These are phyloP conservation scores for Acrocephalus arundinaceus DNA, from an alignment of 2,113 vertebrate genomes.

Conservation along the genomic window DNA sequence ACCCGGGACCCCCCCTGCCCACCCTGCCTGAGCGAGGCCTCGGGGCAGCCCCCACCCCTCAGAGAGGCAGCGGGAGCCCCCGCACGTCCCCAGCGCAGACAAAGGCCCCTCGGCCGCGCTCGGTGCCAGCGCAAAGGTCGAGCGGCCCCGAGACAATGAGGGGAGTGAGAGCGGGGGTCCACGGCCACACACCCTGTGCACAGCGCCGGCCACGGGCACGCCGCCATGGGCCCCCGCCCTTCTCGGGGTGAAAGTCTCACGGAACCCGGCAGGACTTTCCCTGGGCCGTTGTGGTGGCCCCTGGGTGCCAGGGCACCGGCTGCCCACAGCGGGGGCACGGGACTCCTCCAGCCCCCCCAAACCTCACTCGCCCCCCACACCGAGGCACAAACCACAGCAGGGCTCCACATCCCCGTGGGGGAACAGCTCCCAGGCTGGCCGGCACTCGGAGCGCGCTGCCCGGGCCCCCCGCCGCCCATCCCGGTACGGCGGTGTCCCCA, in stretches of 20 bases:
- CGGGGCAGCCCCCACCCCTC: not conserved
- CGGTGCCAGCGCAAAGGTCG: not conserved
- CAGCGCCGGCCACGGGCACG: not conserved
- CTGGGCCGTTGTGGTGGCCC: not conserved
- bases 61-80: not conserved
- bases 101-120: constrained; percentile 13
- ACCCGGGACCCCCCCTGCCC: not conserved
- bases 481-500: not conserved
- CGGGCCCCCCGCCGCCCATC: not conserved
- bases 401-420: too few relatives aligned
- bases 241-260: not conserved
- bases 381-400: not conserved
- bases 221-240: not conserved
- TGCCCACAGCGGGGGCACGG: constrained; percentile 42
- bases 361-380: not conserved
- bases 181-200: not conserved
- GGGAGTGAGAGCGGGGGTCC: not conserved
- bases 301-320: not conserved
- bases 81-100: not conserved
- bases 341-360: not conserved
- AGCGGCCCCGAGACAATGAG: constrained; percentile 13
- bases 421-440: not conserved
- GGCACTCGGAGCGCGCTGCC: not conserved
- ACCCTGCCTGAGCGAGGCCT: not conserved
- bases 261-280: not conserved